Conservation (phyloP, 1,140 invertebrate species). For the Monochamus saltuarius region DNA sequence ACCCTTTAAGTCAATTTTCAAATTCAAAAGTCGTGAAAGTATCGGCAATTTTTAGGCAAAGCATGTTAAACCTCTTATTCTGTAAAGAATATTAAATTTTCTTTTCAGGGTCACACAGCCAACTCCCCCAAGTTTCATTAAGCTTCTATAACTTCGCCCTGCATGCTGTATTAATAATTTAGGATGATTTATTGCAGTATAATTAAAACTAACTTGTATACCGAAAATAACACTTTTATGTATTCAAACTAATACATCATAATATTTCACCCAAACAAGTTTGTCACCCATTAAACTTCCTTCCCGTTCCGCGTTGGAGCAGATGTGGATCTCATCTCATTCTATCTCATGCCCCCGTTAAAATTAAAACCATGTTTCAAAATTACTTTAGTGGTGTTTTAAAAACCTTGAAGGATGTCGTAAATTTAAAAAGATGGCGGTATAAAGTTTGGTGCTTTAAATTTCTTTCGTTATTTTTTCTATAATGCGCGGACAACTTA, state of each 20-base stretch:
- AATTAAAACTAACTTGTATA: constrained; percentile 33
- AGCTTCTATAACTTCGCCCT: constrained; percentile 4
- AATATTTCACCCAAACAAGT: constrained; percentile 31
- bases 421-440: constrained; percentile 49
- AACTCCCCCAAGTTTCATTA: constrained; percentile 12
- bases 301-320: constrained; percentile 26
- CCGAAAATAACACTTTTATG: constrained; percentile 32
- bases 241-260: constrained; percentile 37
- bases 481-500: constrained; percentile 1
- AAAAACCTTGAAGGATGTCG: constrained; percentile 45
- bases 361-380: constrained; percentile 50
- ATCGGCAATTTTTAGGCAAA: constrained; percentile 2
- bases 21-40: too few relatives aligned
- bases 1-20: too few relatives aligned
- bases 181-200: constrained; percentile 37
- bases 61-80: constrained; percentile 28
- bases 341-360: constrained; percentile 29
- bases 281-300: constrained; percentile 22
- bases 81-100: not conserved
- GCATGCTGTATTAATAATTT: constrained; percentile 26
- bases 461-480: constrained; percentile 30
- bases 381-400: constrained; percentile 49
- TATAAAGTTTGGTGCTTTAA: constrained; percentile 44
- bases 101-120: not conserved
- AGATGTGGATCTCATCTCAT: constrained; percentile 25